Evolutionary conservation across 1,140 invertebrate species (phyloP).

Genomic region (Drosophila hydei): DNA sequence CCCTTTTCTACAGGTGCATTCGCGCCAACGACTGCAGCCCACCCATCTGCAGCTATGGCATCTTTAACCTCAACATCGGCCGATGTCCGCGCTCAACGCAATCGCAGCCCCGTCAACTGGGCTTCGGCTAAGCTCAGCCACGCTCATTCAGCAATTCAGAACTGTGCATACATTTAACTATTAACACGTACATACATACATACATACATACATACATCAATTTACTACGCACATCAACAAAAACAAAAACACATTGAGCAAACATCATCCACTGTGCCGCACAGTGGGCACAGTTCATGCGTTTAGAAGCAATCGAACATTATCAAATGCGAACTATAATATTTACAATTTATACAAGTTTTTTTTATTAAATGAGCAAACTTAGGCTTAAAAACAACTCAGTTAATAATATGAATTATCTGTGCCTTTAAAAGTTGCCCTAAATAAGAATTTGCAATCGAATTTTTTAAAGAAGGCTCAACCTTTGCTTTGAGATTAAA

Average conservation of each 20-base stretch:
- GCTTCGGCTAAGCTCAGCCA: slow-evolving; percentile 49
- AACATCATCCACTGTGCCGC: slow-evolving; percentile 18
- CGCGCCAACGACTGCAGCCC: slow-evolving; percentile 50
- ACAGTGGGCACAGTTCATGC: slow-evolving; percentile 17
- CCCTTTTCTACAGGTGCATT: slow-evolving; percentile 62
- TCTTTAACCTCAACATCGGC: slow-evolving; percentile 60
- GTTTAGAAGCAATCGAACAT: slow-evolving; percentile 9
- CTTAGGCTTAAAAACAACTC: background rate
- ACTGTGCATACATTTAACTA: slow-evolving; percentile 66
- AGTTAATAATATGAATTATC: no score
- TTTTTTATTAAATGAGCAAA: background rate
- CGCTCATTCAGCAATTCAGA: slow-evolving; percentile 46
- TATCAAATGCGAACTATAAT: background rate
- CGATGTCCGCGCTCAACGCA: slow-evolving; percentile 64
- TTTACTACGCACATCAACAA: slow-evolving; percentile 5
- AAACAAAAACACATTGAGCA: slow-evolving; percentile 1
- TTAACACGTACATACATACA: slow-evolving; percentile 31
- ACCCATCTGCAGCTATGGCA: slow-evolving; percentile 68
- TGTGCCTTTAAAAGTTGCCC: no score
- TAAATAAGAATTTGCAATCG: no score
- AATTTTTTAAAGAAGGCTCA: no score
- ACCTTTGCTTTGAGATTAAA: no score
- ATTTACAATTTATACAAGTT: no score
- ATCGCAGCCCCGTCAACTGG: slow-evolving; percentile 41
- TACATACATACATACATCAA: slow-evolving; percentile 11